Base-by-base conservation (phyloP, 1,140 invertebrate genomes). In the Mizuhopecten yessoensis region DNA sequence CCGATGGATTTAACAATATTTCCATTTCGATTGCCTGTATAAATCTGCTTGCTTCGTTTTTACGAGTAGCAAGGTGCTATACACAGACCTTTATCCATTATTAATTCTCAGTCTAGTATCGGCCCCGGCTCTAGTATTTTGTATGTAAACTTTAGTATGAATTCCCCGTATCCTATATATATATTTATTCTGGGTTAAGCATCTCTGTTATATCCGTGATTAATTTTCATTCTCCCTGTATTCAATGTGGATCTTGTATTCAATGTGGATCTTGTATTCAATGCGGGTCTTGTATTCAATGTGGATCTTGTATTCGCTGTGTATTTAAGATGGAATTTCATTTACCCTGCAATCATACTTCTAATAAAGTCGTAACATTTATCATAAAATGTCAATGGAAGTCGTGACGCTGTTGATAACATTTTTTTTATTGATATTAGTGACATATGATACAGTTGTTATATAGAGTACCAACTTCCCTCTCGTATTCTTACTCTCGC, bases 401-500 rank as follows among this genome's bases (percentile, higher is more conserved):
- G n/a, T n/a, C 23, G 5, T 29, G 23, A 1, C 5, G n/a, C 29
- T 75, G 57, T 75, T 75, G 57, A 75, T 75, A 75, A 75, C 57
- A 75, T 7, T 75, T 75, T 29, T 75, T 75, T 75, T 75, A 75
- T 75, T 75, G 57, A 75, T 75, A 75, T 75, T 75, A 75, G 57
- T 75, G 57, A 75, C 23, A 29, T 75, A 75, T 75, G 57, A 75
- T 75, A 75, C 57, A 75, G 57, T 29, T 75, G 9, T 75, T 29
- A 75, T 75, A 75, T 75, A 75, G 57, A 75, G 57, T 75, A 75
- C 57, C 57, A 75, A 75, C 57, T 29, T 75, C 57, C 57, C 57
- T 49, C 20, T 23, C n/a, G n/a, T n/a, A n/a, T n/a, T 49, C 45
- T 49, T 5, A 17, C 57, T 75, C 23, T 5, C 57, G 1, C 57